Conservation (phyloP, 2,113 vertebrate genomes). For the Australoheros scitulus region DNA sequence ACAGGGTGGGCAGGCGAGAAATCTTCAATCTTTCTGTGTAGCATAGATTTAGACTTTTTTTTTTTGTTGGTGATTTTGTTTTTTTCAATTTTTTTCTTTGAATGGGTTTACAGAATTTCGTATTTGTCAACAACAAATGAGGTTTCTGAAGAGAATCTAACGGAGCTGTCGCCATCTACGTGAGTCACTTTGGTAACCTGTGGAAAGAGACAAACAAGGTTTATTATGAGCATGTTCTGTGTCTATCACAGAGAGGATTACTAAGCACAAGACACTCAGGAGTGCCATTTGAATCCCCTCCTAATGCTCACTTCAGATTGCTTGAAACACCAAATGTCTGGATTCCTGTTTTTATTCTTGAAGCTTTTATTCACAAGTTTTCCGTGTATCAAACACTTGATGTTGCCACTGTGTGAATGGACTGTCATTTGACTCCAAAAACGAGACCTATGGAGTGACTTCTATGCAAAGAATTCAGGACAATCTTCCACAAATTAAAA, state of each 20-base stretch:
- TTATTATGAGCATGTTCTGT: background rate
- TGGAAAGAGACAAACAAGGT: background rate
- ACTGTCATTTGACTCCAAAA: background rate
- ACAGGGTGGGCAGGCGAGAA: constrained; percentile 73
- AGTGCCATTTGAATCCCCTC: background rate
- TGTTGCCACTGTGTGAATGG: background rate
- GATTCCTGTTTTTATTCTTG: too few relatives aligned
- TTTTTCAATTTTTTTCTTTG: constrained; percentile 27
- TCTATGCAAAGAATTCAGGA: too few relatives aligned
- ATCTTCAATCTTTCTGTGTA: constrained; percentile 67
- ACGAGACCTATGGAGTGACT: background rate
- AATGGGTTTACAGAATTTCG: constrained; percentile 89
- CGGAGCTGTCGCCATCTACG: constrained; percentile 88
- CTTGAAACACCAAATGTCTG: too few relatives aligned
- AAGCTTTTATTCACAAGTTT: background rate
- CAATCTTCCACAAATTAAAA: too few relatives aligned
- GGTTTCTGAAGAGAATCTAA: constrained; percentile 94
- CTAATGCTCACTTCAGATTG: too few relatives aligned
- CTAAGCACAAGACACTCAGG: background rate
- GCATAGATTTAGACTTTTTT: constrained; percentile 60
- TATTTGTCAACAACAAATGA: constrained; percentile 97
- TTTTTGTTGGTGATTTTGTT: constrained; percentile 60
- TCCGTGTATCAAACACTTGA: background rate
- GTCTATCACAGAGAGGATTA: background rate
- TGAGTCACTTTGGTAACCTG: constrained; percentile 96